Conservation (phyloP, 2,797 vertebrate species). For the Hydrophis major region DNA sequence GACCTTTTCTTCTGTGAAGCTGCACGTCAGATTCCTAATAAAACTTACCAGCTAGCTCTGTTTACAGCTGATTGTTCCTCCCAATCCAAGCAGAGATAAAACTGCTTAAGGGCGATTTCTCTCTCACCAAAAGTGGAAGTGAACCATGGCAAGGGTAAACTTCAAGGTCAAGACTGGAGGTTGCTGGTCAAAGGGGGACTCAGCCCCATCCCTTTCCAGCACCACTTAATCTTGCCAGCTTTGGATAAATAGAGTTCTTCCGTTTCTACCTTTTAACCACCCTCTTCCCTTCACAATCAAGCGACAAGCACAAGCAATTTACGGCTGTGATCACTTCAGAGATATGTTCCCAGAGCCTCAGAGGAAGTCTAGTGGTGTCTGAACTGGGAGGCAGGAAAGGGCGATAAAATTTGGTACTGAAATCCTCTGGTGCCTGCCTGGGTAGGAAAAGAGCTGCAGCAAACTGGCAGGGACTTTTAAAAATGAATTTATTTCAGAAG, state of each 20-base stretch:
- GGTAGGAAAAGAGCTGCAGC: conserved; percentile 20
- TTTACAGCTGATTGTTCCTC: conserved; percentile 31
- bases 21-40: background rate
- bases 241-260: conserved; percentile 65
- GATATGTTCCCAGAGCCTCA: conserved; percentile 58
- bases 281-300: conserved; percentile 61
- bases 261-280: conserved; percentile 40
- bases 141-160: conserved; percentile 43
- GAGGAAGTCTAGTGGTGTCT: conserved; percentile 25
- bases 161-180: conserved; percentile 58
- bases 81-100: conserved; percentile 38
- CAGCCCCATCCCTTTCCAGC: conserved; percentile 1
- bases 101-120: conserved; percentile 34
- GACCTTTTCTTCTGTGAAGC: background rate
- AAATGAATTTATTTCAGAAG: conserved; percentile 43
- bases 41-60: background rate
- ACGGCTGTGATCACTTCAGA: conserved; percentile 60
- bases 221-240: conserved; percentile 56
- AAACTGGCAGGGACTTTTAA: conserved; percentile 46
- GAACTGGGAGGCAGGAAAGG: background rate
- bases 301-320: conserved; percentile 69
- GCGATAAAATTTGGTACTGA: conserved; percentile 45
- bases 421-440: conserved; percentile 38
- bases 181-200: conserved; percentile 21
- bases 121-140: conserved; percentile 51